Evolutionary conservation across 2,888 invertebrate species (phyloP), one percentile per base, ranked within the genome.

Genomic region (Tricholauxania praeusta): DNA sequence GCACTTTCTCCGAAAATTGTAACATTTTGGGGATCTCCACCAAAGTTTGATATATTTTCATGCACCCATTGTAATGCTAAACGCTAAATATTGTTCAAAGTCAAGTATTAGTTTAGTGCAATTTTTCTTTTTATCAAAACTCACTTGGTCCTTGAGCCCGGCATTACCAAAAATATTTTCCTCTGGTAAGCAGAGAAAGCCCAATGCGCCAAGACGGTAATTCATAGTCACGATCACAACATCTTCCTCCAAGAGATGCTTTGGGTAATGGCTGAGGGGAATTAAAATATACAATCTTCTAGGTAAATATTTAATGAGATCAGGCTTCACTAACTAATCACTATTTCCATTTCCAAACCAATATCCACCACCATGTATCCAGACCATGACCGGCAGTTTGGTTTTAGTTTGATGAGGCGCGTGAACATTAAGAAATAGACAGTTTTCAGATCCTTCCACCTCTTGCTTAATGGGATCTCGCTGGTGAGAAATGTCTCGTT

Each of bases 11-110:
- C 87, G 39, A 87, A 86, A 3, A 87, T 49, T 0, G 86, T 87
- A 0, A 87, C 81, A 71, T 87, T 87, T 10, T 80, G 74, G 0
- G 85, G 80, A 88, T 89, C 88, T 82, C 88, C 79, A 85, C 87
- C 86, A 84, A 89, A 83, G 84, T 87, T 80, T 78, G 80, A 70
- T 84, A 89, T 80, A 85, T 89, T 79, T 1, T 88, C 89, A 1
- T 88, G 77, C 83, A 87, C 66, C 78, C 88, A 86, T 76, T 88
- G 87, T 78, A 90, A 84, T 12, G 90, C 91, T 32, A 89, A 72
- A 49, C 79, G 87, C 78, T 80, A 32, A 57, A 52, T 19, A 14
- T n/a, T 59, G 17, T 12, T 17, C 3, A 6, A n/a, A 52, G n/a
- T 57, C 5, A 22, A 15, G n/a, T n/a, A n/a, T n/a, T n/a, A n/a